A percentile compares a stretch with the other conserved stretches of the same genome.
These are phyloP conservation scores for Magallana ariakensis DNA, from an alignment of 1,140 invertebrate species.

Conservation along the genomic window DNA sequence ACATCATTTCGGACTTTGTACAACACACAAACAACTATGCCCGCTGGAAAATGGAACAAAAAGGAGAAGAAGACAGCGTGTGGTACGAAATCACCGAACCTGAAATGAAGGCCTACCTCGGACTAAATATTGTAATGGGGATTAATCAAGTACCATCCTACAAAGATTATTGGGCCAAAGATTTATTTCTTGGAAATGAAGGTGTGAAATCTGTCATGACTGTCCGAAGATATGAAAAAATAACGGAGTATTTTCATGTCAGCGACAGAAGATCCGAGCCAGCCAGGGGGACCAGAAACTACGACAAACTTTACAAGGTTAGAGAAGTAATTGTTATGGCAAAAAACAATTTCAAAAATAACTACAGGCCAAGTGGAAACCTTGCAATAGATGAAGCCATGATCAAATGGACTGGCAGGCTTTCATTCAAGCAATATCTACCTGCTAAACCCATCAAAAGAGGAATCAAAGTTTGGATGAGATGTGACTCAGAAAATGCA, in stretches of 20 bases:
- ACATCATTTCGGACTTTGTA: constrained; percentile 36
- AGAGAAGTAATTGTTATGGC: constrained; percentile 56
- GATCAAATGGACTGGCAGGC: constrained; percentile 78
- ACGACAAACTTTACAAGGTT: constrained; percentile 63
- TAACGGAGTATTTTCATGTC: constrained; percentile 62
- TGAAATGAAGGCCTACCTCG: constrained; percentile 45
- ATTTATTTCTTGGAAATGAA: constrained; percentile 47
- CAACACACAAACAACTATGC: constrained; percentile 52
- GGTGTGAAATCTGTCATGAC: constrained; percentile 58
- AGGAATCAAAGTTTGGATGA: constrained; percentile 78
- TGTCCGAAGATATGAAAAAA: constrained; percentile 54
- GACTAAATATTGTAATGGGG: constrained; percentile 53
- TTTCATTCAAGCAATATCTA: constrained; percentile 79
- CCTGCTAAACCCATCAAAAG: constrained; percentile 79
- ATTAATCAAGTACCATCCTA: constrained; percentile 42
- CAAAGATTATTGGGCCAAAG: constrained; percentile 53
- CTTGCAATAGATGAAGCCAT: constrained; percentile 78
- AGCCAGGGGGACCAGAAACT: constrained; percentile 13
- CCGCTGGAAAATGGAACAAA: constrained; percentile 38
- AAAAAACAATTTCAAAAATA: constrained; percentile 38
- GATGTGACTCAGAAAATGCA: constrained; percentile 54
- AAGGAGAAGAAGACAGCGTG: constrained; percentile 12
- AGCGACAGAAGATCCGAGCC: constrained; percentile 41
- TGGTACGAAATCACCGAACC: constrained; percentile 39
- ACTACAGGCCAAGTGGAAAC: constrained; percentile 47